Conservation (phyloP, 1,140 invertebrate genomes). For the Plutomurus gul region DNA sequence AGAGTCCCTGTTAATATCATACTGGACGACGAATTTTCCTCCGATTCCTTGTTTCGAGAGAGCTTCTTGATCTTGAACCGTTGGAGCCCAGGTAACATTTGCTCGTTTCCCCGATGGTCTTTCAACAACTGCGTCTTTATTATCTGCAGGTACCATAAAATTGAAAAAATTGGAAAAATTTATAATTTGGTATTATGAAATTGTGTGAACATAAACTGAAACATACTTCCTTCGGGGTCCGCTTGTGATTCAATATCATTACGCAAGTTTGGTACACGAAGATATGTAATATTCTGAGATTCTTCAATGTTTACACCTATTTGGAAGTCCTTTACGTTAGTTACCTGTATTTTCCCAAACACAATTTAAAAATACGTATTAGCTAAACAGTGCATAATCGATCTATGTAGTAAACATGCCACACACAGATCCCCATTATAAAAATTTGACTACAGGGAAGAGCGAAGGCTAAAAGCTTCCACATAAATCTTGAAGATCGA, state of each 20-base stretch:
- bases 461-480: too few species aligned
- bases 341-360: too few species aligned
- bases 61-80: constrained; percentile 60
- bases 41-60: constrained; percentile 61
- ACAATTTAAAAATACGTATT: too few species aligned
- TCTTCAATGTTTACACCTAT: constrained; percentile 66
- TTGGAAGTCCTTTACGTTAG: constrained; percentile 58
- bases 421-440: neutral
- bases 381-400: too few species aligned
- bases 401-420: too few species aligned
- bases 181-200: constrained; percentile 14
- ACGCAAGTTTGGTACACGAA: constrained; percentile 65
- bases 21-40: constrained; percentile 69
- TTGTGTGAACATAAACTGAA: neutral
- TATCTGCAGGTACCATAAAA: constrained; percentile 28
- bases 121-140: constrained; percentile 48
- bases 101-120: constrained; percentile 47
- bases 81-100: constrained; percentile 59
- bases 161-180: neutral
- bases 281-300: constrained; percentile 61
- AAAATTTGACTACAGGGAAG: neutral
- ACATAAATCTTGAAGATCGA: too few species aligned
- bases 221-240: constrained; percentile 56
- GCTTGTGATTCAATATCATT: constrained; percentile 63
- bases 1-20: constrained; percentile 64